Evolutionary conservation across 1,140 invertebrate genomes (phyloP).

Genomic region (Solen grandis): DNA sequence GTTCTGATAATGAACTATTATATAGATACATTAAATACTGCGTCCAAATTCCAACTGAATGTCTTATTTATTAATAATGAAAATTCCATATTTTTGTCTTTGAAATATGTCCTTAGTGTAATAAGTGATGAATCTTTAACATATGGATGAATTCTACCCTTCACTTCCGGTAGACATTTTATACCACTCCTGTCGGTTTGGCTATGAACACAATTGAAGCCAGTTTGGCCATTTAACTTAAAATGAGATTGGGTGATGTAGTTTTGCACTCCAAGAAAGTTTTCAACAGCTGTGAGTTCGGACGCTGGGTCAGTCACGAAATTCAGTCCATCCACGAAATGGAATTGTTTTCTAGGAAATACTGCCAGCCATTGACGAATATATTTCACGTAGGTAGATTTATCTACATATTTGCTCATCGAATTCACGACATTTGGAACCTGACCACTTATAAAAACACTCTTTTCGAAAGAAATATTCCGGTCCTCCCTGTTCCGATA

Average conservation of each 20-base stretch:
- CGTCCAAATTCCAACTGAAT: too few species aligned
- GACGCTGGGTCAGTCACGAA: background rate
- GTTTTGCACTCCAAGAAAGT: background rate
- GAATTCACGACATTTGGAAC: background rate
- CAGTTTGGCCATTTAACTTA: background rate
- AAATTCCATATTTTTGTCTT: background rate
- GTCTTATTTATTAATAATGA: too few species aligned
- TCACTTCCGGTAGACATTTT: background rate
- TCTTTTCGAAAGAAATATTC: background rate
- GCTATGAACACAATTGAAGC: background rate
- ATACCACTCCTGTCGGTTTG: background rate
- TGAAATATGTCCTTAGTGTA: background rate
- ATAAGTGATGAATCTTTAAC: background rate
- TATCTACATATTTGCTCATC: background rate
- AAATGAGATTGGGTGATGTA: background rate
- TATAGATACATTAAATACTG: too few species aligned
- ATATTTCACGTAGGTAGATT: constrained; percentile 8
- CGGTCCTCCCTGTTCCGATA: background rate
- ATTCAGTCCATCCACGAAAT: background rate
- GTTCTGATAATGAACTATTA: too few species aligned
- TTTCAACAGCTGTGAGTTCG: background rate
- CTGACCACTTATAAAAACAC: background rate
- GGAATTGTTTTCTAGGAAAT: constrained; percentile 3
- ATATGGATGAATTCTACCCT: background rate
- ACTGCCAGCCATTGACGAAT: background rate